A percentile compares a stretch with the other conserved stretches of the same genome.
Evolutionary conservation across 2,113 vertebrate species (phyloP).

Genomic region (Lepisosteus oculatus): DNA sequence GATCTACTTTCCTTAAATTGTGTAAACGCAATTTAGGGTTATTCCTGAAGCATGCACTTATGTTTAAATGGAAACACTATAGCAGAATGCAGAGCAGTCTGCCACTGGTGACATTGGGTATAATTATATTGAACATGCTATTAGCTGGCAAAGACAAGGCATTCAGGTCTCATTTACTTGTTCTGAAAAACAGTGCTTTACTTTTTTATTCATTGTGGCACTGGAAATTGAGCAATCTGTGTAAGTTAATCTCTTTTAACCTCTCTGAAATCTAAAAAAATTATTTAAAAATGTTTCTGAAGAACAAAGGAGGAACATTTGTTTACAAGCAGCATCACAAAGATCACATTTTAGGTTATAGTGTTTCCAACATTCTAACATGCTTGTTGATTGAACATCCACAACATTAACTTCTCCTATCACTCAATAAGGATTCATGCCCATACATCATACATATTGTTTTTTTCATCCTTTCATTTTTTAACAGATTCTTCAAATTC

Average conservation of each 20-base stretch:
- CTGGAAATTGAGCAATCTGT: slow-evolving; percentile 9
- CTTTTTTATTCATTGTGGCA: slow-evolving; percentile 6
- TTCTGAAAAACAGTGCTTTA: slow-evolving; percentile 11
- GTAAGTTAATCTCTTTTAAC: slow-evolving; percentile 7
- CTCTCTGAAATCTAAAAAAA: neutral
- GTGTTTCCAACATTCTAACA: too few relatives aligned
- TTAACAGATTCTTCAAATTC: too few relatives aligned
- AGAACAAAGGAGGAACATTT: too few relatives aligned
- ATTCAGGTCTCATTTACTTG: neutral
- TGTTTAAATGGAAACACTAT: slow-evolving; percentile 18
- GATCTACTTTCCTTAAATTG: neutral
- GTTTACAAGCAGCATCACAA: too few relatives aligned
- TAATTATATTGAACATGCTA: slow-evolving; percentile 19
- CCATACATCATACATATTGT: too few relatives aligned
- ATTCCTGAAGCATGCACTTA: neutral
- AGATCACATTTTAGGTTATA: too few relatives aligned
- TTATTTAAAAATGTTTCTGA: neutral
- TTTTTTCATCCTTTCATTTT: too few relatives aligned
- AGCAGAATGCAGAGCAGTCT: slow-evolving; percentile 7
- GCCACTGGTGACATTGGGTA: slow-evolving; percentile 1
- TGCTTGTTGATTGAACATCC: too few relatives aligned
- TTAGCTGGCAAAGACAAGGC: slow-evolving; percentile 4
- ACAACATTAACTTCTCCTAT: too few relatives aligned
- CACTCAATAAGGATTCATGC: too few relatives aligned
- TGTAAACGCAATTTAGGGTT: slow-evolving; percentile 5